Percentiles rank a stretch among this genome's conserved stretches.
phyloP scores from a whole-genome alignment of 2,113 vertebrate species.

The Microtus montanus region DNA sequence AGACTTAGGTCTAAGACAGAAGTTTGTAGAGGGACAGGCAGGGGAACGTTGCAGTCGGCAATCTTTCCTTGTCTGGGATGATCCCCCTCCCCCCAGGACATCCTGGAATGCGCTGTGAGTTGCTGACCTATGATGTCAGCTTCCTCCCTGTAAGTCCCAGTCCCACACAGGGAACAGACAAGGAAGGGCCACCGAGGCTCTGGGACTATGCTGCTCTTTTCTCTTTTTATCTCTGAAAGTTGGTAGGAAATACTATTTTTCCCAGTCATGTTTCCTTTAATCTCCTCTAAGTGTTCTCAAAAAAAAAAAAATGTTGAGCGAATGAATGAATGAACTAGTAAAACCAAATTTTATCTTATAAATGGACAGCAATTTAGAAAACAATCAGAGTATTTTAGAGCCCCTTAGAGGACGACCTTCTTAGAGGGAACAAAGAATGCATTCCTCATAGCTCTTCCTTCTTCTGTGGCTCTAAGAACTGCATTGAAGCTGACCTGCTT shows the following conservation, averaged over 20 bases:
- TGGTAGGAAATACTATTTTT: background rate
- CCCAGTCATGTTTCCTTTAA: background rate
- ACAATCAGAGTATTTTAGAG: background rate
- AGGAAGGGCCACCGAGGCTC: background rate
- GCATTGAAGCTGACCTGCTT: background rate
- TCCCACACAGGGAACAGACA: background rate
- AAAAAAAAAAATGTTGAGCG: background rate
- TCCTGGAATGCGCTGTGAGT: background rate
- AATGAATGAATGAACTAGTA: background rate
- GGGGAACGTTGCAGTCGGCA: background rate
- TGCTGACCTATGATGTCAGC: background rate
- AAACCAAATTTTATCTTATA: slow-evolving; percentile 14
- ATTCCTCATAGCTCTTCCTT: background rate
- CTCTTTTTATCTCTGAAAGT: background rate
- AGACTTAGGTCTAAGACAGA: background rate
- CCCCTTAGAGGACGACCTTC: background rate
- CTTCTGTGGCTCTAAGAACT: background rate
- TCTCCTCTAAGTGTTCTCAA: background rate
- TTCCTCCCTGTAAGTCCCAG: background rate
- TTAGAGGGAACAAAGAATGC: background rate
- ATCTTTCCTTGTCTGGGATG: background rate
- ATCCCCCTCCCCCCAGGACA: background rate
- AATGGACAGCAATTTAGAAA: background rate
- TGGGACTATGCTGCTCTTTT: background rate
- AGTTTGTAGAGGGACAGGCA: background rate